phyloP scores from a whole-genome alignment of 2,888 invertebrate genomes.

The Pterostichus madidus region DNA sequence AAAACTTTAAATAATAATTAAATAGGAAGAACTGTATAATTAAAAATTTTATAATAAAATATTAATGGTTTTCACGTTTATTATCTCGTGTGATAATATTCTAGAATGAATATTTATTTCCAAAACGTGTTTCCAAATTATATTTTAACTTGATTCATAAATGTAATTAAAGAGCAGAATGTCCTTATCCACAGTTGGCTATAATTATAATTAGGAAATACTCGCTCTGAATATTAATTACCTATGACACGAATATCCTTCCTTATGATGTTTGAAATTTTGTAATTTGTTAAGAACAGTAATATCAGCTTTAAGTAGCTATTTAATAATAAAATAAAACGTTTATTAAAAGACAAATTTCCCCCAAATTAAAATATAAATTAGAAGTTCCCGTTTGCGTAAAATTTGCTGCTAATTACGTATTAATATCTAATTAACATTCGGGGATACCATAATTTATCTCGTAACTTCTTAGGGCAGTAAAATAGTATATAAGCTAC shows the following conservation, averaged over 20 bases:
- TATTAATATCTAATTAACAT: neutral
- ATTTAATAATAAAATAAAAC: neutral
- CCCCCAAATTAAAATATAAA: neutral
- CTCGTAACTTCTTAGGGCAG: too few relatives aligned
- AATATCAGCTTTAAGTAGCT: neutral
- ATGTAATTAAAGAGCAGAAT: constrained; percentile 36
- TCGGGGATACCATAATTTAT: neutral
- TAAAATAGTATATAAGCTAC: constrained; percentile 7
- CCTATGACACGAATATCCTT: neutral
- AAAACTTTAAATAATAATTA: too few relatives aligned
- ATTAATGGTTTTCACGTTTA: neutral
- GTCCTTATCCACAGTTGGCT: constrained; percentile 37
- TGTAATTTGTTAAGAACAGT: constrained; percentile 12
- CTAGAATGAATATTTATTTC: neutral
- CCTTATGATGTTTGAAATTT: constrained; percentile 4
- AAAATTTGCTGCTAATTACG: neutral
- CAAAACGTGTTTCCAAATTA: constrained; percentile 17
- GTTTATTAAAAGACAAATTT: neutral
- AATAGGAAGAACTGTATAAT: too few relatives aligned
- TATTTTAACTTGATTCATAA: constrained; percentile 38
- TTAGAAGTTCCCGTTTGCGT: neutral
- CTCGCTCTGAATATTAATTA: constrained; percentile 37
- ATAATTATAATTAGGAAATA: constrained; percentile 52
- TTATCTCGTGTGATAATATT: neutral
- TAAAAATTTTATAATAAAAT: too few relatives aligned